phyloP scores from a whole-genome alignment of 2,797 vertebrate species.

The Lacerta viridis region DNA sequence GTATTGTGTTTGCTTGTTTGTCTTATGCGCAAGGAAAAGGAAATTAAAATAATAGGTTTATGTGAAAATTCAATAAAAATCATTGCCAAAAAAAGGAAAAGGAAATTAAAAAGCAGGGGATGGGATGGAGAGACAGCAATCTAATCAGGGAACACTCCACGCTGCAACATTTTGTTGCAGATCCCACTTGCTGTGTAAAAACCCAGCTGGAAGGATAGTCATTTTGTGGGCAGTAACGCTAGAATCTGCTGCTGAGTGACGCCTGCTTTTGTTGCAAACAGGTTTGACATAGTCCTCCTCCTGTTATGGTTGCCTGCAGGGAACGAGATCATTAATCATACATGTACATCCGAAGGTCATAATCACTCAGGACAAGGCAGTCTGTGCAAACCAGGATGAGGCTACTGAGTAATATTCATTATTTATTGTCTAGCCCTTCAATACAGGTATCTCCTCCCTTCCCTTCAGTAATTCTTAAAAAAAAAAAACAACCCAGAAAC shows the following conservation, averaged over 20 bases:
- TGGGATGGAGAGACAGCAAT: too few relatives aligned
- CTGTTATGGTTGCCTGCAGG: conserved; percentile 31
- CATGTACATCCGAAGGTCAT: conserved; percentile 47
- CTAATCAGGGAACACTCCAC: too few relatives aligned
- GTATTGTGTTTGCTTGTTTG: too few relatives aligned
- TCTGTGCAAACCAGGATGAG: conserved; percentile 31
- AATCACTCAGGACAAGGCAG: conserved; percentile 25
- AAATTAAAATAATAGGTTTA: too few relatives aligned
- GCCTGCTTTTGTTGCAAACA: background rate
- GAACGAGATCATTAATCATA: background rate
- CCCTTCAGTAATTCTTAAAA: too few relatives aligned
- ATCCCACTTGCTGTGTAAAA: background rate
- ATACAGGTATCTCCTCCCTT: background rate
- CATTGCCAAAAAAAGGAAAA: too few relatives aligned
- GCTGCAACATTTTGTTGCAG: too few relatives aligned
- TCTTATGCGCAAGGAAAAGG: too few relatives aligned
- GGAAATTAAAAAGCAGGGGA: too few relatives aligned
- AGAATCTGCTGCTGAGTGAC: background rate
- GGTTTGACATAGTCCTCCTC: conserved; percentile 27
- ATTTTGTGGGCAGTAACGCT: conserved; percentile 44
- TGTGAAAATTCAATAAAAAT: too few relatives aligned
- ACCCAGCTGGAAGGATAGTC: conserved; percentile 26
- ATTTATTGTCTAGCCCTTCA: conserved; percentile 7
- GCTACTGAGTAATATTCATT: conserved; percentile 45
- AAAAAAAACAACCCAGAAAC: too few relatives aligned